Evolutionary conservation across 2,797 vertebrate species (phyloP), one percentile per base, ranked within the genome.

Genomic region (Sebastes dallii): DNA sequence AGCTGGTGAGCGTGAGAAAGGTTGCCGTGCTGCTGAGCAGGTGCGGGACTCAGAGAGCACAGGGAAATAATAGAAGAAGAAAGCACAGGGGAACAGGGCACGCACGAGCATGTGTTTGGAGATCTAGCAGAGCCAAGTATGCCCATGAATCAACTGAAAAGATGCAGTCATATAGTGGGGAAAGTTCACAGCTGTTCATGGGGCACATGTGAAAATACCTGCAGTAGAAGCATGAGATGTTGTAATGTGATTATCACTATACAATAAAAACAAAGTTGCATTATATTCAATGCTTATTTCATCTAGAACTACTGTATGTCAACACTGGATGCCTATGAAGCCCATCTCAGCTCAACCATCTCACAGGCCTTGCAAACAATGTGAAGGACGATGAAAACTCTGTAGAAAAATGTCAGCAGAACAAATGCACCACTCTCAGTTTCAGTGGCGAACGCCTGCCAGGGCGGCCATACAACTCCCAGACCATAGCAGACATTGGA

Each of bases 1-100:
- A 90, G 91, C 87, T 91, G 88, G 82, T 59, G 59, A 82, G 80
- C 16, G 22, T 67, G 83, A 82, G 84, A 87, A 73, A 85, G 72
- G 68, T 54, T 80, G 70, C 52, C 2, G 42, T 77, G 74, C 72
- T 50, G 25, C 70, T 42, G 56, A 77, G 78, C 81, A 88, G 86
- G 88, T 89, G 88, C 66, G 58, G 85, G 70, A 64, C 73, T 62
- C 32, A 6, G 68, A 71, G 27, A 62, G 65, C 62, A 60, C 14
- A 25, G 80, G 79, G 69, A 84, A 85, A n/a, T 20, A n/a, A 85
- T 83, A 86, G 70, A 55, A 58, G 34, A 69, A 58, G 62, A 76
- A 84, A 67, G 72, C 75, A 78, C 73, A 16, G 46, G 61, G 78
- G 81, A 68, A 75, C 11, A 14, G 78, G 66, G 66, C 69, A 83